A percentile compares a stretch with the other conserved stretches of the same genome.
These are phyloP conservation scores for Hypolimnas misippus DNA, from an alignment of 2,888 invertebrate genomes.

Conservation along the genomic window DNA sequence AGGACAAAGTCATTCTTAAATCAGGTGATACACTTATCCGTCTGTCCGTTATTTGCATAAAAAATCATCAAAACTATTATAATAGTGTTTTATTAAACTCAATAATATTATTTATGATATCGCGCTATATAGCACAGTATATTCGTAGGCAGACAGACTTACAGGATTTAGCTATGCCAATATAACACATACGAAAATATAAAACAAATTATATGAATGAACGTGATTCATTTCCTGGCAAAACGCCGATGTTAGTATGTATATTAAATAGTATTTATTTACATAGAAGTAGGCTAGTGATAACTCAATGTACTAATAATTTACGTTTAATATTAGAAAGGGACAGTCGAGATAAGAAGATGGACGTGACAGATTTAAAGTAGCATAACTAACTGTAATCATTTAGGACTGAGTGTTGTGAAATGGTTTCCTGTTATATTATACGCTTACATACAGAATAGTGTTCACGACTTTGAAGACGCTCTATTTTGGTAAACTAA, in stretches of 20 bases:
- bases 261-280: slow-evolving; percentile 6
- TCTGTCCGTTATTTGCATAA: too few species aligned
- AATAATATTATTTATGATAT: neutral
- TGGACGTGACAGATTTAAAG: slow-evolving; percentile 5
- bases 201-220: slow-evolving; percentile 37
- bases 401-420: neutral
- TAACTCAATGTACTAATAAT: neutral
- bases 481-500: too few species aligned
- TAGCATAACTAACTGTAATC: neutral
- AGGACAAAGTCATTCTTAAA: too few species aligned
- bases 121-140: neutral
- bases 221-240: slow-evolving; percentile 51
- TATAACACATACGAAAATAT: slow-evolving; percentile 25
- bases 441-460: neutral
- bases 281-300: slow-evolving; percentile 10
- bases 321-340: slow-evolving; percentile 9
- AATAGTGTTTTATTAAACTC: neutral
- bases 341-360: slow-evolving; percentile 1
- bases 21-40: too few species aligned
- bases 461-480: too few species aligned
- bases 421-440: neutral
- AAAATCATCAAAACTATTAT: too few species aligned
- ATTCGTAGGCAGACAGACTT: neutral
- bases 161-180: neutral
- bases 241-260: slow-evolving; percentile 44